A percentile compares a stretch with the other conserved stretches of the same genome.
phyloP scores from a whole-genome alignment of 2,888 invertebrate genomes.

The Meandrusa payeni region DNA sequence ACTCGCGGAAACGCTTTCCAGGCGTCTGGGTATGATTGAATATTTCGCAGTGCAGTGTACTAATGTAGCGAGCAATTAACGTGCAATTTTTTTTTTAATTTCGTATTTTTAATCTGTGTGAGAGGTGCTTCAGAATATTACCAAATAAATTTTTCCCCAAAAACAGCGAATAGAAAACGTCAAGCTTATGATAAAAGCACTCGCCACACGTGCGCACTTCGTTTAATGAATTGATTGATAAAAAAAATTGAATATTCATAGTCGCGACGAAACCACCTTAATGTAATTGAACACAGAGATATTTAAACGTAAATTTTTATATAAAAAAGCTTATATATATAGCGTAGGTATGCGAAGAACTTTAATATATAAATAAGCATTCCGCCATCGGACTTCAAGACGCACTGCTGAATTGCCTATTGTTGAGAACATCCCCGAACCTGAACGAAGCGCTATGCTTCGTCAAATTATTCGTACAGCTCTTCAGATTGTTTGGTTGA shows the following conservation, averaged over 20 bases:
- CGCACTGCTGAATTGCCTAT: no score
- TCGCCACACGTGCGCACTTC: slow-evolving; percentile 30
- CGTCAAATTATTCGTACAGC: no score
- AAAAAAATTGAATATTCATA: slow-evolving; percentile 41
- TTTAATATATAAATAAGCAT: no score
- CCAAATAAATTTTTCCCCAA: slow-evolving; percentile 9
- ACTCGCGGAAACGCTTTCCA: slow-evolving; percentile 44
- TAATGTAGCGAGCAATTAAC: slow-evolving; percentile 2
- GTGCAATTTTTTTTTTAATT: slow-evolving; percentile 1
- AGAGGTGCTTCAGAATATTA: slow-evolving; percentile 2
- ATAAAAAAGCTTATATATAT: background rate
- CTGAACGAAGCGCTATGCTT: no score
- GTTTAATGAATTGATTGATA: slow-evolving; percentile 43
- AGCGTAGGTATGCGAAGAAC: no score
- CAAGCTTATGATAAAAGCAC: slow-evolving; percentile 28
- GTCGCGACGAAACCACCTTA: slow-evolving; percentile 48
- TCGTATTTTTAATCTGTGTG: slow-evolving; percentile 7
- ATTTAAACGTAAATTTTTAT: slow-evolving; percentile 28
- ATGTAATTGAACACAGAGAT: slow-evolving; percentile 43
- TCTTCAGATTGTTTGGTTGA: no score
- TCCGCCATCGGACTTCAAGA: no score
- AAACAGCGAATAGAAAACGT: slow-evolving; percentile 13
- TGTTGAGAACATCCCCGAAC: no score
- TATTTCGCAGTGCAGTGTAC: slow-evolving; percentile 14
- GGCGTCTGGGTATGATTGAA: slow-evolving; percentile 29